These are phyloP conservation scores for Drosophila ambigua DNA, from an alignment of 1,140 invertebrate genomes.

Conservation along the genomic window DNA sequence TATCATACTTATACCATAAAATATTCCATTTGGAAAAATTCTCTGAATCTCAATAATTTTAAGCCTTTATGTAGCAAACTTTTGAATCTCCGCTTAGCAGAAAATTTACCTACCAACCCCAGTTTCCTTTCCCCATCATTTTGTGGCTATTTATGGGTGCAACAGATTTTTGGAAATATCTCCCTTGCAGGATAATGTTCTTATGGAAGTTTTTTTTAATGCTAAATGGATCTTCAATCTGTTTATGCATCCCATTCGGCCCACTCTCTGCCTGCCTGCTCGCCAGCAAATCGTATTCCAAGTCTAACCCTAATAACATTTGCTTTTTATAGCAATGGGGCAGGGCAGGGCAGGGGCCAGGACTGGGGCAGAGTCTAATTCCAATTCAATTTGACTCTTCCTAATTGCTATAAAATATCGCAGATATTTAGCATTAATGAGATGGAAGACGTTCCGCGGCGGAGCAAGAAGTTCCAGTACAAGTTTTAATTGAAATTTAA, in stretches of 20 bases:
- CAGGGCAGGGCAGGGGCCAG: neutral
- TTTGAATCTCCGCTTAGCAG: too few species aligned
- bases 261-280: neutral
- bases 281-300: constrained; percentile 12
- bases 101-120: too few species aligned
- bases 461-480: constrained; percentile 22
- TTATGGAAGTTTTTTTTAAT: neutral
- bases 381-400: constrained; percentile 62
- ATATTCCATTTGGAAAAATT: too few species aligned
- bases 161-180: neutral
- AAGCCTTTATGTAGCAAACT: too few species aligned
- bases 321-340: constrained; percentile 46
- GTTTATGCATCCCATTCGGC: neutral
- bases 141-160: neutral
- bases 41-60: too few species aligned
- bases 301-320: constrained; percentile 54
- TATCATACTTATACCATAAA: too few species aligned
- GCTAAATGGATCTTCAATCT: constrained; percentile 16
- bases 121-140: neutral
- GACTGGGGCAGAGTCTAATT: constrained; percentile 30
- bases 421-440: constrained; percentile 66
- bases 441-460: constrained; percentile 8
- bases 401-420: constrained; percentile 75
- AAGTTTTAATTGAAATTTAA: constrained; percentile 81
- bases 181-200: neutral